Evolutionary conservation across 2,113 vertebrate species (phyloP), one percentile per base, ranked within the genome.

Genomic region (Carassius gibelio): DNA sequence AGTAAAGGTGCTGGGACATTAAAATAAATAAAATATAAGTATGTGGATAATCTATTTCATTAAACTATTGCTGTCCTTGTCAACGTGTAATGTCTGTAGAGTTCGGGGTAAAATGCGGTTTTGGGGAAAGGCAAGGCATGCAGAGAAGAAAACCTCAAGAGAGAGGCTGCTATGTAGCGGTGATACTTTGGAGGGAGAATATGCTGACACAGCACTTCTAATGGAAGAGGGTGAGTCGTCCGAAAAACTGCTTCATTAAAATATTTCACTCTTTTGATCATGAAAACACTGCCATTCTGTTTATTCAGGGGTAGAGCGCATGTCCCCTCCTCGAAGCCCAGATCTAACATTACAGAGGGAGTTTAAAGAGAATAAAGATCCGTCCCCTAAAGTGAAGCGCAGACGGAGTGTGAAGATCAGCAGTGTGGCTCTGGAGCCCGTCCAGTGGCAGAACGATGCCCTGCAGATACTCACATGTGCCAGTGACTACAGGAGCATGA

Each of bases 291-390:
- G n/a, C 10, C 52, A 4, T 68, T 55, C 0, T 80, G 55, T 26
- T 68, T 74, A 17, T 85, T 0, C 23, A 74, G 38, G 90, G 30
- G 30, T 59, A 94, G 97, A 98, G 36, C 95, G 94, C 85, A 84
- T 94, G 91, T 96, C 96, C 0, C 97, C 97, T 0, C 96, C 97
- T 0, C 93, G 94, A 88, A 99, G 97, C 64, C 97, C 98, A 0
- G 97, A 97, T 75, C 85, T 95, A 38, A 93, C 93, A 0, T 84
- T 93, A 69, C 95, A 95, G 81, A 95, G 94, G 79, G 98, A 99
- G 75, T 93, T 95, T 83, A 99, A 99, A 91, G 98, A 99, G 92
- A 99, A 99, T 95, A 98, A 97, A 92, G 97, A 98, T 0, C 97
- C 96, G 0, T 99, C 97, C 62, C 98, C 98, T 84, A 98, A 98